These are phyloP conservation scores for Mobula hypostoma DNA, from an alignment of 2,113 vertebrate genomes.

Conservation along the genomic window DNA sequence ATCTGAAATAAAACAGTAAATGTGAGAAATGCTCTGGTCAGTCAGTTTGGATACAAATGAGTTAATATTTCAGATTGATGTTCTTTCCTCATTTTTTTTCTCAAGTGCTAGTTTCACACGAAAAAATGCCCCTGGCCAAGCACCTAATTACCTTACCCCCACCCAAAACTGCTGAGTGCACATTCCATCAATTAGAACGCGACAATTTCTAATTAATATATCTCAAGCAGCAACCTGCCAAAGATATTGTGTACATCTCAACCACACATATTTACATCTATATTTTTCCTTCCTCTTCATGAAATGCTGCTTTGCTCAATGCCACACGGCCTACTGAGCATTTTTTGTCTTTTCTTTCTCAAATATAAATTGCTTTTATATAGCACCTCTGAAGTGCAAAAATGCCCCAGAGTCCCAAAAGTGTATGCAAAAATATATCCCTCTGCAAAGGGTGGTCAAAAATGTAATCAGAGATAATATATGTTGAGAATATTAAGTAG, in stretches of 20 bases:
- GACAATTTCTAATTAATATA: background rate
- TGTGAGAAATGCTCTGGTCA: no score
- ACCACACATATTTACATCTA: no score
- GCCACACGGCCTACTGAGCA: no score
- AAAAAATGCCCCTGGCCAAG: background rate
- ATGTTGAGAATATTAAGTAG: no score
- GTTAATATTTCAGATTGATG: no score
- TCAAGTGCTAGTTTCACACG: no score
- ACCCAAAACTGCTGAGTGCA: background rate
- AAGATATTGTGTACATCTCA: background rate
- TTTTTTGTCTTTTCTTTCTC: no score
- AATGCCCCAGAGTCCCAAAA: background rate
- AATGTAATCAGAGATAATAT: background rate
- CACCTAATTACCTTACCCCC: background rate
- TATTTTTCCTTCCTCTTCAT: no score
- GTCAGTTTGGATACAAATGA: no score
- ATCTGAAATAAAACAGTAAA: no score
- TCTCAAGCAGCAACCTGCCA: background rate
- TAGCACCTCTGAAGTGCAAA: background rate
- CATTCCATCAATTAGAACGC: background rate
- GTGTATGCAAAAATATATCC: background rate
- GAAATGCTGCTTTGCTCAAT: no score
- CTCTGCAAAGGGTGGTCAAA: background rate
- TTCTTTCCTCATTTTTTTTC: no score
- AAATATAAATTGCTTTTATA: background rate